Conservation (phyloP, 2,797 vertebrate species). For the Bradypodion ventrale region DNA sequence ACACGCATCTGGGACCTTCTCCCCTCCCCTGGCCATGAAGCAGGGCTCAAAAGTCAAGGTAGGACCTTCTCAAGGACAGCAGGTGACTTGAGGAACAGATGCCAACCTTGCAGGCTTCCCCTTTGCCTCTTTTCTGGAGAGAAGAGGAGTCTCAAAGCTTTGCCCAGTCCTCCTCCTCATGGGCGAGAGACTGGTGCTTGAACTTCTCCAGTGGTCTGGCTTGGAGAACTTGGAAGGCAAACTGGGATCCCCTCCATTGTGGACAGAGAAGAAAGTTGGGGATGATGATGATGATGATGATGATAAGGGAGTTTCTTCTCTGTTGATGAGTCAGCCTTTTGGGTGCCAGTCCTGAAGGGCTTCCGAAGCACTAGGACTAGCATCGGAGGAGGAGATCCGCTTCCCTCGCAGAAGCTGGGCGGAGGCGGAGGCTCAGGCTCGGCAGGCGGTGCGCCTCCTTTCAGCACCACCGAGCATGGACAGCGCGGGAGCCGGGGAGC, state of each 20-base stretch:
- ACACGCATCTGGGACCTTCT: background rate
- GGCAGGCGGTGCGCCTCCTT: background rate
- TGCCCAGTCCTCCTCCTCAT: conserved; percentile 11
- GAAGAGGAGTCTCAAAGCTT: background rate
- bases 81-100: accelerated
- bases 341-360: background rate
- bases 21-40: background rate
- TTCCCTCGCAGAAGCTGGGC: conserved; percentile 30
- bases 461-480: background rate
- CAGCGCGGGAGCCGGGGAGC: background rate
- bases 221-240: no score
- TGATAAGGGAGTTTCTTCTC: no score
- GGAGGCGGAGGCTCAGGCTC: conserved; percentile 33
- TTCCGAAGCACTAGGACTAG: background rate
- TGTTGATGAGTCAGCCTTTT: background rate
- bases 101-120: no score
- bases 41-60: background rate
- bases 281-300: background rate
- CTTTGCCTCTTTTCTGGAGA: background rate
- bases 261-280: background rate
- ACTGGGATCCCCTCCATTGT: no score
- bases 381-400: accelerated
- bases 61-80: background rate
- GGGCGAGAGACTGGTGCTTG: no score
- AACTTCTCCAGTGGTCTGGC: background rate